phyloP scores from a whole-genome alignment of 2,888 invertebrate genomes.

The Shargacucullia verbasci region DNA sequence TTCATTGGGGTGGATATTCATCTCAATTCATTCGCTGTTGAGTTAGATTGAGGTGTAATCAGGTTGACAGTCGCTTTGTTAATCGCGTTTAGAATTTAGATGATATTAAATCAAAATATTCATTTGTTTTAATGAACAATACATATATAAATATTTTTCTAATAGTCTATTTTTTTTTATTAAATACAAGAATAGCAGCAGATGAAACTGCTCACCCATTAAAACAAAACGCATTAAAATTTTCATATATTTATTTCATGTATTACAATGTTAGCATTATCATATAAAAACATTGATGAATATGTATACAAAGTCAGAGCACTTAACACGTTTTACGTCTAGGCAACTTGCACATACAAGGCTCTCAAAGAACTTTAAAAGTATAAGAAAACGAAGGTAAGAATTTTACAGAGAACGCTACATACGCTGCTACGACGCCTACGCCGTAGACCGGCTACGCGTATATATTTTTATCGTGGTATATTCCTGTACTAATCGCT shows the following conservation, averaged over 20 bases:
- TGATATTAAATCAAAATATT: slow-evolving; percentile 46
- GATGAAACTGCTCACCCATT: too few species aligned
- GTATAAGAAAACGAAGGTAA: slow-evolving; percentile 10
- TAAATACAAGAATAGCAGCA: too few species aligned
- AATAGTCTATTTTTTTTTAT: too few species aligned
- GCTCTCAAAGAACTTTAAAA: too few species aligned
- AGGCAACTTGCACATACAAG: neutral
- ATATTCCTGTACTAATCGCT: slow-evolving; percentile 4
- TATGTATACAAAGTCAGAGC: too few species aligned
- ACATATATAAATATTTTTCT: too few species aligned
- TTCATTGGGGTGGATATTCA: slow-evolving; percentile 85
- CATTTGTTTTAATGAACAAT: slow-evolving; percentile 25
- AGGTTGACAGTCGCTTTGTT: slow-evolving; percentile 72
- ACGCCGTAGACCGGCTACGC: slow-evolving; percentile 55
- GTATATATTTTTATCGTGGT: slow-evolving; percentile 3
- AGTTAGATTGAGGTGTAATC: slow-evolving; percentile 80
- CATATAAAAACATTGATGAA: too few species aligned
- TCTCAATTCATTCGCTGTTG: slow-evolving; percentile 74
- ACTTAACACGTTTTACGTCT: too few species aligned
- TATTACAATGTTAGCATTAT: too few species aligned
- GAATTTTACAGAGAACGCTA: neutral
- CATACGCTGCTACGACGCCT: slow-evolving; percentile 46
- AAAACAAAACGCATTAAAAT: too few species aligned
- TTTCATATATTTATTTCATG: too few species aligned
- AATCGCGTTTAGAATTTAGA: slow-evolving; percentile 40